Conservation (phyloP, 2,888 invertebrate species). For the Drosophila falleni region DNA sequence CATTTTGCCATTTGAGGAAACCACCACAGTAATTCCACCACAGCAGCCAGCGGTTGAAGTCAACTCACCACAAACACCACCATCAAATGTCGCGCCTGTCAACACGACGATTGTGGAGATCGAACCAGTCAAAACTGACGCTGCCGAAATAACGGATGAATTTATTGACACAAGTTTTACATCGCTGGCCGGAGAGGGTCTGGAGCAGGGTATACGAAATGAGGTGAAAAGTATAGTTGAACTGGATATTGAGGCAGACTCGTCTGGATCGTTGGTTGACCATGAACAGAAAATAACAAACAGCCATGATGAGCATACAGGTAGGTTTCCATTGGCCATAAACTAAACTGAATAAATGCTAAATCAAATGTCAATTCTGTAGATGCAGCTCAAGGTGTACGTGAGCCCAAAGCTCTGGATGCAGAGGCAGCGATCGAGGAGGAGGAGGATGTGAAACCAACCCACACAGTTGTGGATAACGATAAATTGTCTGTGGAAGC, state of each 20-base stretch:
- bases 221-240: constrained; percentile 76
- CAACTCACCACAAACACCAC: constrained; percentile 6
- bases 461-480: background rate
- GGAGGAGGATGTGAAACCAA: constrained; percentile 2
- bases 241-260: constrained; percentile 58
- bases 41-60: constrained; percentile 31
- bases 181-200: constrained; percentile 54
- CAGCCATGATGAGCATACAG: constrained; percentile 29
- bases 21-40: constrained; percentile 53
- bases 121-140: constrained; percentile 23
- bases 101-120: constrained; percentile 26
- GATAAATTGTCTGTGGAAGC: background rate
- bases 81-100: constrained; percentile 15
- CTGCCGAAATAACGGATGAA: constrained; percentile 47
- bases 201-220: constrained; percentile 79
- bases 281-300: constrained; percentile 11
- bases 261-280: constrained; percentile 23
- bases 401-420: constrained; percentile 62
- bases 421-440: constrained; percentile 9
- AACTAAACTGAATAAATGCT: background rate
- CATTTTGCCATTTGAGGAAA: constrained; percentile 21
- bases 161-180: constrained; percentile 52
- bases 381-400: constrained; percentile 44
- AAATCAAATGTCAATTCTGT: background rate
- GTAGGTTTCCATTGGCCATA: constrained; percentile 16